These are phyloP conservation scores for Semaprochilodus insignis DNA, from an alignment of 2,797 vertebrate species.

Conservation along the genomic window DNA sequence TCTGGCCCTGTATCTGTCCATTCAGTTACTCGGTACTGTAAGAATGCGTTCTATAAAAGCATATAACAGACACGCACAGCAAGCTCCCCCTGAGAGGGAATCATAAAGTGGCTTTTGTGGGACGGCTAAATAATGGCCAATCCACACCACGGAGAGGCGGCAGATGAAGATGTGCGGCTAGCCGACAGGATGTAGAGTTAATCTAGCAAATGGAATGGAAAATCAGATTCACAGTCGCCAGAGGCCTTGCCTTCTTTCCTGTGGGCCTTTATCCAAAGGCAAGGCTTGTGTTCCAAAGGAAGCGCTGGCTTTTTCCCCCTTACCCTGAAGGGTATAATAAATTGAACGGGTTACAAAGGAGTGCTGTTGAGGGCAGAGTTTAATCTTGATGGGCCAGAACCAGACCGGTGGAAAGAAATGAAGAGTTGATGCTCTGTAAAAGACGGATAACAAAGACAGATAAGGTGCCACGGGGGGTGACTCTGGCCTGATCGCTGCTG, in stretches of 20 bases:
- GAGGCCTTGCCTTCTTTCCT: constrained; percentile 14
- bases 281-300: constrained; percentile 8
- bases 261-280: constrained; percentile 41
- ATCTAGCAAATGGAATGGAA: constrained; percentile 37
- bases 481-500: constrained; percentile 23
- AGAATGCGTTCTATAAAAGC: too few relatives aligned
- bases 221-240: constrained; percentile 32
- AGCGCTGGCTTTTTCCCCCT: constrained; percentile 26
- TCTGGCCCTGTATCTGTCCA: too few relatives aligned
- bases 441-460: constrained; percentile 70
- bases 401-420: constrained; percentile 57
- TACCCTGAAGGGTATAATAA: constrained; percentile 26
- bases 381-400: constrained; percentile 52
- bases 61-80: too few relatives aligned
- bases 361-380: constrained; percentile 37
- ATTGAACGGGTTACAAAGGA: constrained; percentile 10
- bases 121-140: constrained; percentile 44
- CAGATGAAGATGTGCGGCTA: constrained; percentile 37
- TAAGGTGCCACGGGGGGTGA: constrained; percentile 31
- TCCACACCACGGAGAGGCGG: constrained; percentile 20
- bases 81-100: constrained; percentile 8
- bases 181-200: constrained; percentile 8
- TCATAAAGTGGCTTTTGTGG: constrained; percentile 11
- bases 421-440: constrained; percentile 63
- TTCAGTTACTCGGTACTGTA: too few relatives aligned